These are phyloP conservation scores for Eucera pruinosa DNA, from an alignment of 2,888 invertebrate species.

Conservation along the genomic window DNA sequence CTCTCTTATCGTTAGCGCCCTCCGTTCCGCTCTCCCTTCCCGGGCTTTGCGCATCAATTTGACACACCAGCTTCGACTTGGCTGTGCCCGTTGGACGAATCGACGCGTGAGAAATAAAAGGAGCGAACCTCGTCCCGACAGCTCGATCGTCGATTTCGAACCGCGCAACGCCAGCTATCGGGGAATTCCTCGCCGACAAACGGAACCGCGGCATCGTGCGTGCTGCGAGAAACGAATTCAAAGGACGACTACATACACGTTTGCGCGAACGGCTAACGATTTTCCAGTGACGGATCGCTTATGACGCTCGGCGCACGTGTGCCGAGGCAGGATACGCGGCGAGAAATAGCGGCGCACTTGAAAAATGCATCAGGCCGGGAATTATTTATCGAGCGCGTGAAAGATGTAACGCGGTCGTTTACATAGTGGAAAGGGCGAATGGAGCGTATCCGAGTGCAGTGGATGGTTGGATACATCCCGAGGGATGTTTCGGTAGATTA, in stretches of 20 bases:
- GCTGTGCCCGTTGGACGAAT: constrained; percentile 12
- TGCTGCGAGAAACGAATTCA: background rate
- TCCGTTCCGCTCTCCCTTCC: too few species aligned
- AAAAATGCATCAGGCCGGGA: constrained; percentile 62
- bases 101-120: background rate
- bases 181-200: background rate
- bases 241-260: background rate
- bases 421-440: constrained; percentile 72
- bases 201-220: background rate
- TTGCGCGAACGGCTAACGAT: too few species aligned
- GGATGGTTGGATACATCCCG: constrained; percentile 74
- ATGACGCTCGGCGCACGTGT: too few species aligned
- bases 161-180: too few species aligned
- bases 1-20: constrained; percentile 32
- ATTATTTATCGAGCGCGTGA: constrained; percentile 69
- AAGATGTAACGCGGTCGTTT: constrained; percentile 68
- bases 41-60: constrained; percentile 66
- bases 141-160: background rate
- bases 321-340: background rate
- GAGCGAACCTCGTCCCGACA: background rate
- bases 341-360: constrained; percentile 39
- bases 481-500: constrained; percentile 84
- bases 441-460: constrained; percentile 76
- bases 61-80: constrained; percentile 57
- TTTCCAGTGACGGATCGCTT: background rate